phyloP scores from a whole-genome alignment of 2,888 invertebrate species.

The Margaritifera margaritifera region DNA sequence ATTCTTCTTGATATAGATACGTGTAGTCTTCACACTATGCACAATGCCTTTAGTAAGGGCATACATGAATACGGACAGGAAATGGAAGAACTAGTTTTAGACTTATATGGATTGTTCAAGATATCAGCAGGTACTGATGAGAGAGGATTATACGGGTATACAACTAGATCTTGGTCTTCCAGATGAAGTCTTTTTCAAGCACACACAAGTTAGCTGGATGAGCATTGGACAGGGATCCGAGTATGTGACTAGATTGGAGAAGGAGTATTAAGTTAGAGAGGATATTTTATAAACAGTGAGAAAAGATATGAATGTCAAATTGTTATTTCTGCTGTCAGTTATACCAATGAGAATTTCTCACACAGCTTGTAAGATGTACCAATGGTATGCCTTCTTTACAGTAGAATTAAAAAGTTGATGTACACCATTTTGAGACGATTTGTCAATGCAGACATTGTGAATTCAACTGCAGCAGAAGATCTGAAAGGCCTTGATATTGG shows the following conservation, averaged over 20 bases:
- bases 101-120: conserved; percentile 18
- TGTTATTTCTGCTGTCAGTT: conserved; percentile 1
- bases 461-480: no score
- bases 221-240: not conserved
- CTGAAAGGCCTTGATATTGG: no score
- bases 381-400: no score
- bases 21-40: conserved; percentile 10
- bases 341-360: no score
- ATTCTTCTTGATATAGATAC: conserved; percentile 15
- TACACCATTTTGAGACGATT: no score
- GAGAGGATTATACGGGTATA: conserved; percentile 13
- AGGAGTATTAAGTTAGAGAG: conserved; percentile 3
- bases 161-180: conserved; percentile 12
- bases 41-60: conserved; percentile 24
- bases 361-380: no score
- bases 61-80: conserved; percentile 11
- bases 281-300: not conserved
- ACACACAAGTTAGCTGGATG: conserved; percentile 2
- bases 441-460: no score
- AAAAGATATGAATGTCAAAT: conserved; percentile 2
- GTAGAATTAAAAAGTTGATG: no score
- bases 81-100: conserved; percentile 17
- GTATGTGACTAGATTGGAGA: conserved; percentile 1
- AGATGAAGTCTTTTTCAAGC: conserved; percentile 5
- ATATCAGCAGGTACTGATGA: conserved; percentile 13